Evolutionary conservation across 2,797 vertebrate species (phyloP).

Genomic region (Euthynnus affinis): DNA sequence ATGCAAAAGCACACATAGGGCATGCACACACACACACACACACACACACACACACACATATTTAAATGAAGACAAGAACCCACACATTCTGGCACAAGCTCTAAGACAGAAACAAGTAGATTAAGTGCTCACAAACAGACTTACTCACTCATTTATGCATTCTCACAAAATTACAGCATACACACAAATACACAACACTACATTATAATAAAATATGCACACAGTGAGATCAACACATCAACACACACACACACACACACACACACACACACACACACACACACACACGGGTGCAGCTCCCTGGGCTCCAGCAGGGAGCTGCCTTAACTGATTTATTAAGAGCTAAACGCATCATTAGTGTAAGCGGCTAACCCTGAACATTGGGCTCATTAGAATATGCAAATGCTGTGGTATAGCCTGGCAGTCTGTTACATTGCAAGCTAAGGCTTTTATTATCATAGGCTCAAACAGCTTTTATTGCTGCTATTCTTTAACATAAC

Average conservation of each 20-base stretch:
- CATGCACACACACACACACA: neutral
- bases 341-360: constrained; percentile 87
- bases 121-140: constrained; percentile 44
- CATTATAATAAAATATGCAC: constrained; percentile 45
- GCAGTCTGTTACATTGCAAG: constrained; percentile 57
- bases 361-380: constrained; percentile 86
- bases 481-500: constrained; percentile 72
- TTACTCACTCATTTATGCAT: constrained; percentile 44
- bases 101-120: constrained; percentile 29
- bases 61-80: constrained; percentile 25
- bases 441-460: constrained; percentile 70
- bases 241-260: neutral
- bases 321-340: constrained; percentile 87
- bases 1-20: constrained; percentile 18
- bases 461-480: constrained; percentile 68
- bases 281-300: constrained; percentile 47
- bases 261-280: constrained; percentile 20
- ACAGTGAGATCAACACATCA: constrained; percentile 15
- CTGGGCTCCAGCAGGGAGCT: constrained; percentile 75
- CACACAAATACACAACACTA: constrained; percentile 43
- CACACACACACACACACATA: constrained; percentile 15
- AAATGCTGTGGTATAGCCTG: constrained; percentile 71
- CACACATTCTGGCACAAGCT: constrained; percentile 14
- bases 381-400: constrained; percentile 85
- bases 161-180: constrained; percentile 56